Conservation (phyloP, 2,113 vertebrate species). For the Hippoglossus stenolepis region DNA sequence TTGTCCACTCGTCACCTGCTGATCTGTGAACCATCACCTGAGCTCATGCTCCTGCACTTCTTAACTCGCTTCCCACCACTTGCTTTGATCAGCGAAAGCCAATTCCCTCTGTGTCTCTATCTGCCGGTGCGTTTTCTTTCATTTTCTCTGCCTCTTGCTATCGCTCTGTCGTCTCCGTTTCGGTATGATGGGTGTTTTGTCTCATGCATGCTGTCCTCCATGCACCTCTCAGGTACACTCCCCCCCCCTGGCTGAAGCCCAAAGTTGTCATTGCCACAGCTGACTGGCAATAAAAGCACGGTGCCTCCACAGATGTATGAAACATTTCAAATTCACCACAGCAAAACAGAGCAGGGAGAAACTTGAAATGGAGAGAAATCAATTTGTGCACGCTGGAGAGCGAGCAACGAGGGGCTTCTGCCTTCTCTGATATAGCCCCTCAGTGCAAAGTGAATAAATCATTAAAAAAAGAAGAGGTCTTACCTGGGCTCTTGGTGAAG, state of each 20-base stretch:
- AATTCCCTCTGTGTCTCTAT: conserved; percentile 17
- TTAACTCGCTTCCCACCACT: conserved; percentile 47
- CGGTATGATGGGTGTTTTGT: background rate
- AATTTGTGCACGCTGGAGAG: conserved; percentile 30
- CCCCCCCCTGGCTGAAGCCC: conserved; percentile 16
- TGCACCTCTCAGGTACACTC: conserved; percentile 1
- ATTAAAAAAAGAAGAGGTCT: conserved; percentile 42
- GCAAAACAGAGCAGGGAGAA: conserved; percentile 31
- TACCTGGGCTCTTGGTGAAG: conserved; percentile 71
- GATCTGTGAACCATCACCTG: conserved; percentile 58
- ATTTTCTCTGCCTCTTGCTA: background rate
- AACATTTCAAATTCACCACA: conserved; percentile 42
- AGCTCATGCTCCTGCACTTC: conserved; percentile 53
- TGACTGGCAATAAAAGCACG: conserved; percentile 13
- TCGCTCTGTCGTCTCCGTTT: background rate
- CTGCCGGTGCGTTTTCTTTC: background rate
- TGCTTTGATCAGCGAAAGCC: conserved; percentile 34
- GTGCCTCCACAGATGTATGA: conserved; percentile 1
- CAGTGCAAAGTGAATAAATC: conserved; percentile 55
- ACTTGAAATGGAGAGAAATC: conserved; percentile 50
- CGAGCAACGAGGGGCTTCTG: conserved; percentile 17
- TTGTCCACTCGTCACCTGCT: conserved; percentile 56
- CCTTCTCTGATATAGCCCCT: conserved; percentile 2
- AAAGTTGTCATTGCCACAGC: conserved; percentile 64
- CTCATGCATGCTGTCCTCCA: background rate